Percentiles rank a stretch among this genome's conserved stretches.
These are phyloP conservation scores for Muscicapa comitata DNA, from an alignment of 2,797 vertebrate genomes.

Conservation along the genomic window DNA sequence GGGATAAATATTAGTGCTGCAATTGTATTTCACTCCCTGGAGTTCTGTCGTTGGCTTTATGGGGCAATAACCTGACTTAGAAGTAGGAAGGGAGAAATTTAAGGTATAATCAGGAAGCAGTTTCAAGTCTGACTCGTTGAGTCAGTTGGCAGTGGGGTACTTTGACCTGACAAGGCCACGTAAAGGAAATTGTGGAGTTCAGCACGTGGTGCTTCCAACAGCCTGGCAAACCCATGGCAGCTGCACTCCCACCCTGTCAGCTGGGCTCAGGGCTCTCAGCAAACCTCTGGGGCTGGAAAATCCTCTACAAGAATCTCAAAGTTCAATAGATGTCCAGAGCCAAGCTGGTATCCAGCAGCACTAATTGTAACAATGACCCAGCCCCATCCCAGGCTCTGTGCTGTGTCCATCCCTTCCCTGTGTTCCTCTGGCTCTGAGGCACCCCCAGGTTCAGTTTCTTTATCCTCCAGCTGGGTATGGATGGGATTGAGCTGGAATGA, in stretches of 20 bases:
- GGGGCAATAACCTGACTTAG: not conserved
- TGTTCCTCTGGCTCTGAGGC: not conserved
- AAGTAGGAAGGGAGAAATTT: not conserved
- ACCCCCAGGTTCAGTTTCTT: not conserved
- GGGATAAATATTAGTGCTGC: not conserved
- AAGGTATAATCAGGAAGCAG: not conserved
- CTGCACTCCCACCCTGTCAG: not conserved
- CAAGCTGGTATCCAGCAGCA: not conserved
- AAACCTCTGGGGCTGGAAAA: not conserved
- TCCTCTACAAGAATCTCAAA: not conserved
- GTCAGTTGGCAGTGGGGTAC: not conserved
- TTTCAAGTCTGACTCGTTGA: not conserved
- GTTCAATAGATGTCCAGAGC: not conserved
- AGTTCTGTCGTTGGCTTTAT: not conserved
- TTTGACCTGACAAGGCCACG: not conserved
- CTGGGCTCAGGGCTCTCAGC: not conserved
- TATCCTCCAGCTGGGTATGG: not conserved
- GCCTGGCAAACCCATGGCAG: not conserved
- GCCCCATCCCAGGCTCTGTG: not conserved
- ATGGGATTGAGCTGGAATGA: slow-evolving; percentile 33
- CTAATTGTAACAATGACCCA: not conserved
- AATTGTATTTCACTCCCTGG: not conserved
- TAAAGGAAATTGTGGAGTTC: not conserved
- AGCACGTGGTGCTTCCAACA: not conserved
- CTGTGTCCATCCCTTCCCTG: not conserved